phyloP scores from a whole-genome alignment of 2,888 invertebrate genomes.

The Iphiclides podalirius region DNA sequence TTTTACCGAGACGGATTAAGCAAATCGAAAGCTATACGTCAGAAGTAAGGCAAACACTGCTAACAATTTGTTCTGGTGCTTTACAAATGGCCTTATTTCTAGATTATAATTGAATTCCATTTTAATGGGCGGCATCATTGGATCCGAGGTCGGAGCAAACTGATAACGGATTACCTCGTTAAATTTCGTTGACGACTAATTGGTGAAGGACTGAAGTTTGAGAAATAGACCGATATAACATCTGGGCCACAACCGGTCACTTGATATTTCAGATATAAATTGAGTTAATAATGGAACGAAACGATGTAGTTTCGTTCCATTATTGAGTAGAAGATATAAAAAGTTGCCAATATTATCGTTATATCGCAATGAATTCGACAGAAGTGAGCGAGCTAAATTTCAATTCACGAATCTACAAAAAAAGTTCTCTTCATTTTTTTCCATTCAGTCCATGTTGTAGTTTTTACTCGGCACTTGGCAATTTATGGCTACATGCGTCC shows the following conservation, averaged over 20 bases:
- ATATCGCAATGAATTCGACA: too few species aligned
- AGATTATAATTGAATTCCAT: slow-evolving; percentile 42
- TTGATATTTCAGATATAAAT: slow-evolving; percentile 10
- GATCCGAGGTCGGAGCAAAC: slow-evolving; percentile 21
- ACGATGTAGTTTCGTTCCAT: too few species aligned
- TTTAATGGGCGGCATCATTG: slow-evolving; percentile 32
- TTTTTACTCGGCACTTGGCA: too few species aligned
- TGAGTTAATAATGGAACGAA: too few species aligned
- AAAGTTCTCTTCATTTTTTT: too few species aligned
- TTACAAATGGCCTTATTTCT: slow-evolving; percentile 25
- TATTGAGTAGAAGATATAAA: too few species aligned
- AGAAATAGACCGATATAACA: slow-evolving; percentile 22
- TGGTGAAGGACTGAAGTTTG: slow-evolving; percentile 33
- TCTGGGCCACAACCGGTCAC: slow-evolving; percentile 1
- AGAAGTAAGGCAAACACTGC: slow-evolving; percentile 11
- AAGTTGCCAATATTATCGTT: too few species aligned
- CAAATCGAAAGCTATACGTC: slow-evolving; percentile 22
- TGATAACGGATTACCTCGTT: slow-evolving; percentile 45
- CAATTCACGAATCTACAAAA: too few species aligned
- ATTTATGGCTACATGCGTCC: too few species aligned
- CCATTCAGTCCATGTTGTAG: too few species aligned
- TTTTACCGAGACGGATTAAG: slow-evolving; percentile 11
- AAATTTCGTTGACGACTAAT: slow-evolving; percentile 44
- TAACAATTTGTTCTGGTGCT: slow-evolving; percentile 22
- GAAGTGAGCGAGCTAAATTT: too few species aligned